These are phyloP conservation scores for Rhopalosiphum nymphaeae DNA, from an alignment of 2,888 invertebrate genomes.

Conservation along the genomic window DNA sequence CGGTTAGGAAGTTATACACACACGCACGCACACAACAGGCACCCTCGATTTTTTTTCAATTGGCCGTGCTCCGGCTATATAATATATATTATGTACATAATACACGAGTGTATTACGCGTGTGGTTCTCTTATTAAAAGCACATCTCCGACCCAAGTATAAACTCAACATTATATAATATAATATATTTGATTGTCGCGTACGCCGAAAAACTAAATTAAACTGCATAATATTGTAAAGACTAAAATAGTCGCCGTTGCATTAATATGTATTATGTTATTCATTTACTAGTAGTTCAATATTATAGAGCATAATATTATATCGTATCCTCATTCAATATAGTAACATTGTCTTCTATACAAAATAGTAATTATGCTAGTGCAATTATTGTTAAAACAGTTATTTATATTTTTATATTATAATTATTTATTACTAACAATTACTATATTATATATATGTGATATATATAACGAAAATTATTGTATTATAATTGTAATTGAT, in stretches of 20 bases:
- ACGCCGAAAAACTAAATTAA: neutral
- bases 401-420: neutral
- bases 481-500: too few species aligned
- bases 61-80: neutral
- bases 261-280: neutral
- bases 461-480: too few species aligned
- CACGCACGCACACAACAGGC: neutral
- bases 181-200: neutral
- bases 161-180: neutral
- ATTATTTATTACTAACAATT: neutral
- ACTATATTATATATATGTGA: too few species aligned
- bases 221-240: neutral
- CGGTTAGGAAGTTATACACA: constrained; percentile 4
- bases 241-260: neutral
- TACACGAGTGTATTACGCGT: neutral
- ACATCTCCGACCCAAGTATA: neutral
- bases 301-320: neutral
- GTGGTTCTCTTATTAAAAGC: neutral
- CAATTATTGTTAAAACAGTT: neutral
- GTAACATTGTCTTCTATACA: neutral
- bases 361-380: neutral
- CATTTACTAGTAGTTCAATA: neutral
- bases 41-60: neutral
- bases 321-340: neutral
- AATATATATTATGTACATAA: neutral